Percentiles rank a stretch among this genome's conserved stretches.
Evolutionary conservation across 2,113 vertebrate genomes (phyloP).

Genomic region (Platycercus adscitus): DNA sequence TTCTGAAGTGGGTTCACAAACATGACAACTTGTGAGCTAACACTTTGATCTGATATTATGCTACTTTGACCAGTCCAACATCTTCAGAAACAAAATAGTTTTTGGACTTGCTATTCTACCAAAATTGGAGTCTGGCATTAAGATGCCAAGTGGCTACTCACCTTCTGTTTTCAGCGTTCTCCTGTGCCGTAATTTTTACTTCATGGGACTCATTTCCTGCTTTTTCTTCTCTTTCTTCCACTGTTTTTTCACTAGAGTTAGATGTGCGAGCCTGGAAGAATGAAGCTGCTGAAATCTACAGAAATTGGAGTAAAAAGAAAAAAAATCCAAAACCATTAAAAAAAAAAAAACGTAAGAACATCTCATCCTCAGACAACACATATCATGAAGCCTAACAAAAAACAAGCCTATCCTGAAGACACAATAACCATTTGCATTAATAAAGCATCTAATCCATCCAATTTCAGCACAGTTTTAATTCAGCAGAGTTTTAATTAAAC

Average conservation of each 20-base stretch:
- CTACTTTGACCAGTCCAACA: neutral
- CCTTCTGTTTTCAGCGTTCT: slow-evolving; percentile 81
- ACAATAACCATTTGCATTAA: neutral
- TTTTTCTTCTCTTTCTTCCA: slow-evolving; percentile 66
- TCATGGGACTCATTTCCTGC: neutral
- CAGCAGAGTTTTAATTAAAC: neutral
- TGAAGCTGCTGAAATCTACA: slow-evolving; percentile 75
- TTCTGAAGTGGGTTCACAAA: neutral
- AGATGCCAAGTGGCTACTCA: slow-evolving; percentile 31
- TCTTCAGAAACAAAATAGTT: neutral
- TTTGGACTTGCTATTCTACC: neutral
- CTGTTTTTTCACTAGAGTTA: slow-evolving; percentile 69
- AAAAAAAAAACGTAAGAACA: neutral
- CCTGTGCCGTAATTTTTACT: slow-evolving; percentile 45
- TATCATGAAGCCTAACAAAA: neutral
- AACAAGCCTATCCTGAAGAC: neutral
- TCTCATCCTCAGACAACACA: neutral
- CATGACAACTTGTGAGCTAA: neutral
- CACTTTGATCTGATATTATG: neutral
- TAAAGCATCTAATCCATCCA: neutral
- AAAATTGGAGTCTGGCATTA: neutral
- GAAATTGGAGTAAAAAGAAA: neutral
- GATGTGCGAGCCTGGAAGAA: slow-evolving; percentile 82
- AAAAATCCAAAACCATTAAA: neutral
- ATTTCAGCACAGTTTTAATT: neutral